Conservation (phyloP, 1,140 invertebrate genomes). For the Grapholita molesta region DNA sequence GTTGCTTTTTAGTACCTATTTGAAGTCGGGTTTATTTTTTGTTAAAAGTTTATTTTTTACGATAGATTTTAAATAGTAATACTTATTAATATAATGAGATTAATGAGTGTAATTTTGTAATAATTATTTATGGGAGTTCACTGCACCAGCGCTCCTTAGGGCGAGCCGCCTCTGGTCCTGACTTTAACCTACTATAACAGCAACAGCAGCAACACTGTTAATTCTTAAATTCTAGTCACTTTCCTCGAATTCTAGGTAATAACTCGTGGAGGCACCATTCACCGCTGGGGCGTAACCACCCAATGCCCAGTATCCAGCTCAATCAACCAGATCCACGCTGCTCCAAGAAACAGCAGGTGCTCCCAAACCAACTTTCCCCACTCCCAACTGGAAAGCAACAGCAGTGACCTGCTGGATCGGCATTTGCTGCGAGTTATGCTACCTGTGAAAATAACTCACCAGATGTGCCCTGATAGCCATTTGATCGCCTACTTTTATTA, state of each 20-base stretch:
- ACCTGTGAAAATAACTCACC: constrained; percentile 73
- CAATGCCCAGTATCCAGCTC: constrained; percentile 55
- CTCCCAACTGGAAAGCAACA: not conserved
- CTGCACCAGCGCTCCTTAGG: too few relatives aligned
- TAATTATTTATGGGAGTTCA: too few relatives aligned
- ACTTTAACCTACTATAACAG: too few relatives aligned
- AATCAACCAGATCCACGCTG: constrained; percentile 36
- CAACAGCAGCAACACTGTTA: not conserved
- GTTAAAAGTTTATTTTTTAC: too few relatives aligned
- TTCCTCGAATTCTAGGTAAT: constrained; percentile 51
- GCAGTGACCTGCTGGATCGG: constrained; percentile 37
- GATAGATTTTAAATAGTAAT: too few relatives aligned
- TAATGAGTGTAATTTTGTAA: too few relatives aligned
- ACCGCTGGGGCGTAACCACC: constrained; percentile 66
- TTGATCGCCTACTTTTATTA: constrained; percentile 84
- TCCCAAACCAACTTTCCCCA: constrained; percentile 4
- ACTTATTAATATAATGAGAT: too few relatives aligned
- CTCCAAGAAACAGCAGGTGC: constrained; percentile 39
- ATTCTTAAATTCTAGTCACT: not conserved
- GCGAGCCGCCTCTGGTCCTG: too few relatives aligned
- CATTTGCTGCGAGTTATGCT: constrained; percentile 53
- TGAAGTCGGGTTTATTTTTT: too few relatives aligned
- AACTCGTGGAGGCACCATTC: constrained; percentile 64
- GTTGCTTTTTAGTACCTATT: too few relatives aligned
- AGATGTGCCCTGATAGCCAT: constrained; percentile 82